Conservation (phyloP, 2,888 invertebrate species). For the Trisateles emortualis region DNA sequence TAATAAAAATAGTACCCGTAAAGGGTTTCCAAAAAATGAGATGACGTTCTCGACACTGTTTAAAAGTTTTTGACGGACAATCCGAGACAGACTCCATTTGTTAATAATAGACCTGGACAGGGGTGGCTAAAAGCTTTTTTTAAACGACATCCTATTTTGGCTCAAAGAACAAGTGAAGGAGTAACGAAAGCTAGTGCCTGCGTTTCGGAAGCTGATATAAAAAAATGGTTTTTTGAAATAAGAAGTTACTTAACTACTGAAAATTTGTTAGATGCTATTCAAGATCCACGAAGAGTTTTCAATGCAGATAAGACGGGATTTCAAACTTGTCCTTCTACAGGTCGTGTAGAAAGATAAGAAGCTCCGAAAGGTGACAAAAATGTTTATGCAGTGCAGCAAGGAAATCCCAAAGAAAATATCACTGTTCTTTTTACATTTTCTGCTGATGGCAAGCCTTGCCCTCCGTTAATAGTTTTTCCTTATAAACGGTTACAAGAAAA, state of each 20-base stretch:
- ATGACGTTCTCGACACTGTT: slow-evolving; percentile 31
- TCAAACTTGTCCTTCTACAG: slow-evolving; percentile 31
- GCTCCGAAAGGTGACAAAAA: slow-evolving; percentile 23
- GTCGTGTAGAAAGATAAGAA: too few relatives aligned
- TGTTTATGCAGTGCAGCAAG: slow-evolving; percentile 19
- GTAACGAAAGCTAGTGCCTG: too few relatives aligned
- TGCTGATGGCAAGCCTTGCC: slow-evolving; percentile 33
- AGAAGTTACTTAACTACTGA: slow-evolving; percentile 41
- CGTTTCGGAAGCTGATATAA: slow-evolving; percentile 40
- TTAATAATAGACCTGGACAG: slow-evolving; percentile 33
- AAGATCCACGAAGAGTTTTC: slow-evolving; percentile 38
- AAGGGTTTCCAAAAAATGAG: slow-evolving; percentile 40
- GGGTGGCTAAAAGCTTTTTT: too few relatives aligned
- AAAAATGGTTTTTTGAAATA: slow-evolving; percentile 41
- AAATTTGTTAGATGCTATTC: slow-evolving; percentile 34
- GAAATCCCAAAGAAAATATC: slow-evolving; percentile 15
- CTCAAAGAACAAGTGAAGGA: too few relatives aligned
- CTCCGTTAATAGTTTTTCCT: slow-evolving; percentile 46
- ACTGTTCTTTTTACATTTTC: slow-evolving; percentile 20
- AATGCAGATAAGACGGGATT: slow-evolving; percentile 27
- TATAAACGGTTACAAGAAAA: slow-evolving; percentile 37
- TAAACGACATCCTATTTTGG: too few relatives aligned
- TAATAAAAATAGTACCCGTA: slow-evolving; percentile 30
- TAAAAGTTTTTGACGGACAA: slow-evolving; percentile 22
- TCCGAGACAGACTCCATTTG: slow-evolving; percentile 32